Percentiles rank a stretch among this genome's conserved stretches.
Evolutionary conservation across 2,113 vertebrate genomes (phyloP).

Genomic region (Speoplatyrhinus poulsoni): DNA sequence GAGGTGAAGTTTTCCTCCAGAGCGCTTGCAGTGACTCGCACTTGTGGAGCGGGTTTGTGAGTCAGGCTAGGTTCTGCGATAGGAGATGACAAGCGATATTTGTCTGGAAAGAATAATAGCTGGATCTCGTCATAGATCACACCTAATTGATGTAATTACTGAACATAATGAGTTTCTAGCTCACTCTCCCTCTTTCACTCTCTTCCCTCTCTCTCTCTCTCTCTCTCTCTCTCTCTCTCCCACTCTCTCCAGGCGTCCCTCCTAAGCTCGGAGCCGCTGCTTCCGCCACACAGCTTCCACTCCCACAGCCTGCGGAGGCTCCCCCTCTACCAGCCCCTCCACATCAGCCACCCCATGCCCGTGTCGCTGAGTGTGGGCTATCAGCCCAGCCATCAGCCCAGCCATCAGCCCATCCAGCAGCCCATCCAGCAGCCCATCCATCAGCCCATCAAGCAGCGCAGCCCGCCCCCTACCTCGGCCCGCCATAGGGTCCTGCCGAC

Average conservation of each 20-base stretch:
- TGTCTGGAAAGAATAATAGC: not conserved
- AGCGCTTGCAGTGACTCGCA: not conserved
- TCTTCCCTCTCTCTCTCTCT: not conserved
- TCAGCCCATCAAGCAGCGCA: constrained; percentile 29
- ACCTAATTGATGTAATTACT: constrained; percentile 4
- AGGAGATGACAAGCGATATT: not conserved
- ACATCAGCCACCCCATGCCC: constrained; percentile 74
- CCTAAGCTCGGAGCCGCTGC: constrained; percentile 67
- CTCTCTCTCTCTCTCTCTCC: constrained; percentile 1
- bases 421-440: constrained; percentile 14
- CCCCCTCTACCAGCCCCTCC: constrained; percentile 73
- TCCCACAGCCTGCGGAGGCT: constrained; percentile 72
- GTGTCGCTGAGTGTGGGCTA: constrained; percentile 62
- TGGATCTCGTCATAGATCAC: not conserved
- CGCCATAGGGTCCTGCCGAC: constrained; percentile 55
- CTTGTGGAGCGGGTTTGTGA: too few species aligned
- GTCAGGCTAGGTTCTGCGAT: too few species aligned
- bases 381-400: constrained; percentile 39
- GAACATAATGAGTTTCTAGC: not conserved
- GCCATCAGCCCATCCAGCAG: constrained; percentile 65
- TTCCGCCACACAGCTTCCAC: constrained; percentile 70
- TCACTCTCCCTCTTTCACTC: not conserved
- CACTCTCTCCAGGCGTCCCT: constrained; percentile 51
- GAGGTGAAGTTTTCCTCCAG: constrained; percentile 15
- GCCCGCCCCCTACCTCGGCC: constrained; percentile 49